phyloP scores from a whole-genome alignment of 53 echinoderm and acorn worm species.

The Glandiceps talaboti region DNA sequence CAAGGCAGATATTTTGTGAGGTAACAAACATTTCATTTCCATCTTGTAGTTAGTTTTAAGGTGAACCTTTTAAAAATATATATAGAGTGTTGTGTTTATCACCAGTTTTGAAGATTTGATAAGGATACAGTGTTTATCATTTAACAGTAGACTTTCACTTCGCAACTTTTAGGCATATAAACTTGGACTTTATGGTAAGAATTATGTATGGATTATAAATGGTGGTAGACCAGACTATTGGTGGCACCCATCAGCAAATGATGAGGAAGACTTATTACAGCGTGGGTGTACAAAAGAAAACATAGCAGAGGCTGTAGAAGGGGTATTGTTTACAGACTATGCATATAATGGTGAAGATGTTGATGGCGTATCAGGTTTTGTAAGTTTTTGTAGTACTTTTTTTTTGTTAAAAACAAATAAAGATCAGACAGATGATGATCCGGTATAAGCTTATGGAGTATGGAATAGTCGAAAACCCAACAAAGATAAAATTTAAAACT shows the following conservation, averaged over 20 bases:
- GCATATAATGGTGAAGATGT: neutral
- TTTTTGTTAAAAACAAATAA: too few species aligned
- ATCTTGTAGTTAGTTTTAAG: neutral
- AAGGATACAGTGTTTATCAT: too few species aligned
- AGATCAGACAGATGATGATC: too few species aligned
- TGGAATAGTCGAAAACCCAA: too few species aligned
- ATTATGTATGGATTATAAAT: slow-evolving; percentile 59
- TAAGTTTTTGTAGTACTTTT: too few species aligned
- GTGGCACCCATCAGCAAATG: neutral
- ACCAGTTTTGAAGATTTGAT: too few species aligned
- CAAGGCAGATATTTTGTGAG: slow-evolving; percentile 44
- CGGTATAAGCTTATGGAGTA: too few species aligned
- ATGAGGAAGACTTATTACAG: neutral
- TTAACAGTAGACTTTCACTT: too few species aligned
- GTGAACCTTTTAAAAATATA: too few species aligned
- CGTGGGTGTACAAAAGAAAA: neutral
- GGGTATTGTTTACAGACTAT: neutral
- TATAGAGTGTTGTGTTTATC: too few species aligned
- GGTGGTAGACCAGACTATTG: slow-evolving; percentile 7
- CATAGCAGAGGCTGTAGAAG: slow-evolving; percentile 31
- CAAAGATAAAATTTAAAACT: too few species aligned
- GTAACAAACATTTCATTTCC: slow-evolving; percentile 9
- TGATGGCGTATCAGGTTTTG: neutral
- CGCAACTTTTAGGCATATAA: slow-evolving; percentile 40
- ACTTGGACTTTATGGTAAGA: slow-evolving; percentile 43